A percentile compares a stretch with the other conserved stretches of the same genome.
Conservation (phyloP, 35 echinoderm and acorn worm genomes). For the Holothuria glaberrima region DNA sequence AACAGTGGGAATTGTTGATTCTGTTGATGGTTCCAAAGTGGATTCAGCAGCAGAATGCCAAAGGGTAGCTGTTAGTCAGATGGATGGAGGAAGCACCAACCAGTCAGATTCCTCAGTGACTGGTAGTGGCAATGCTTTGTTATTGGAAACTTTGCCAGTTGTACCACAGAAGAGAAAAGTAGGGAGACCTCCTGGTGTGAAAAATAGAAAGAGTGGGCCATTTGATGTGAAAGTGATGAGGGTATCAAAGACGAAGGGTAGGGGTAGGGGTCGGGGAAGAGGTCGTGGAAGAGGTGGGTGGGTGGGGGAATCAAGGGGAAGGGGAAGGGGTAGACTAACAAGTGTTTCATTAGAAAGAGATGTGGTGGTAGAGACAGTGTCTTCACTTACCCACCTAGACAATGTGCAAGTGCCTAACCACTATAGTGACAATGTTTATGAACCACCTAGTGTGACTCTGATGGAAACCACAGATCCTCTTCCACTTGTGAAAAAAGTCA, state of each 20-base stretch:
- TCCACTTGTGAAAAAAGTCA: neutral
- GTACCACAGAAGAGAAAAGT: constrained; percentile 46
- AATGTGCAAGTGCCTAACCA: constrained; percentile 53
- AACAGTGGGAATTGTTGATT: neutral
- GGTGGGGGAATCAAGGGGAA: constrained; percentile 17
- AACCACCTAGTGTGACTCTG: constrained; percentile 12
- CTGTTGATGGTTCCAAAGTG: neutral
- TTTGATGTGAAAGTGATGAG: constrained; percentile 43
- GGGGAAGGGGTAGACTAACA: constrained; percentile 24
- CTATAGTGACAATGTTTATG: constrained; percentile 12
- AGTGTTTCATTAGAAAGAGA: constrained; percentile 19
- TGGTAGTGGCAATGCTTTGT: neutral
- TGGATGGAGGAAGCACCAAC: no score
- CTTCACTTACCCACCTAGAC: neutral
- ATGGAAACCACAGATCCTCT: neutral
- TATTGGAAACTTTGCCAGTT: neutral
- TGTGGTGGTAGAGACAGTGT: neutral
- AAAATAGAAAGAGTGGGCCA: constrained; percentile 34
- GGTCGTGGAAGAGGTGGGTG: constrained; percentile 37
- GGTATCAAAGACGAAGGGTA: constrained; percentile 31
- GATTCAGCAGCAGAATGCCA: neutral
- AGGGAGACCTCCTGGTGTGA: constrained; percentile 17
- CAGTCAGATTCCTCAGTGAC: neutral
- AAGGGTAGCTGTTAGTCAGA: no score
- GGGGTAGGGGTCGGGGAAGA: constrained; percentile 36